Evolutionary conservation across 1,140 invertebrate species (phyloP).

Genomic region (Liolophura sinensis): DNA sequence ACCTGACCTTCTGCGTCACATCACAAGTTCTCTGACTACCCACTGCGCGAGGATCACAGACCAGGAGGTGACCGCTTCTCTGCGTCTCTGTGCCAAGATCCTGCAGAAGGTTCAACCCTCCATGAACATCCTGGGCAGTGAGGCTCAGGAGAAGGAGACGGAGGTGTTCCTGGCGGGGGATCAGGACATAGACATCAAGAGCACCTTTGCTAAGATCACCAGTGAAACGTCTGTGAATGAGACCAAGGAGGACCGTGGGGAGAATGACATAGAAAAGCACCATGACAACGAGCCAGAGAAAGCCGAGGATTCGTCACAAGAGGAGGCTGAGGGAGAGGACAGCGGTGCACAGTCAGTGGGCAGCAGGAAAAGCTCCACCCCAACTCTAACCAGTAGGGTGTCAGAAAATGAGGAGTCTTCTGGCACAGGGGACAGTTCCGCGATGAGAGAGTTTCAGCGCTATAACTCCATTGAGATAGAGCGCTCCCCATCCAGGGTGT

Average conservation of each 20-base stretch:
- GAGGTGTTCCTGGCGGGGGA: neutral
- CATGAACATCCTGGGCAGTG: slow-evolving; percentile 45
- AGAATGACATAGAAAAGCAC: neutral
- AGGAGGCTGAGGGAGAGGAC: too few species aligned
- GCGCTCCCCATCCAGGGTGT: too few species aligned
- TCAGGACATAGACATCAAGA: slow-evolving; percentile 1
- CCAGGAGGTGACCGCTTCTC: slow-evolving; percentile 67
- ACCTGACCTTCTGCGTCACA: slow-evolving; percentile 72
- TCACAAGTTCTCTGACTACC: slow-evolving; percentile 65
- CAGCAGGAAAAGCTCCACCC: too few species aligned
- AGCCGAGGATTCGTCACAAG: neutral
- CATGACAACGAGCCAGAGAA: neutral
- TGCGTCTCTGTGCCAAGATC: slow-evolving; percentile 76
- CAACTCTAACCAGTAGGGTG: too few species aligned
- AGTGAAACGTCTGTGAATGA: too few species aligned
- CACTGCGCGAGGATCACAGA: slow-evolving; percentile 67
- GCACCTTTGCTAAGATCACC: neutral
- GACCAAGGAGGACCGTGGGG: neutral
- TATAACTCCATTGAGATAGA: too few species aligned
- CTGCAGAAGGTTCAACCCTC: slow-evolving; percentile 76
- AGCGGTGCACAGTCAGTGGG: too few species aligned
- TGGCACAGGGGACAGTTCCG: too few species aligned
- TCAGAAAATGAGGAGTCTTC: too few species aligned
- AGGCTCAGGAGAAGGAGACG: neutral
- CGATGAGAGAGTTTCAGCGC: too few species aligned